Evolutionary conservation across 2,888 invertebrate species (phyloP).

Genomic region (Yponomeuta sedellus): DNA sequence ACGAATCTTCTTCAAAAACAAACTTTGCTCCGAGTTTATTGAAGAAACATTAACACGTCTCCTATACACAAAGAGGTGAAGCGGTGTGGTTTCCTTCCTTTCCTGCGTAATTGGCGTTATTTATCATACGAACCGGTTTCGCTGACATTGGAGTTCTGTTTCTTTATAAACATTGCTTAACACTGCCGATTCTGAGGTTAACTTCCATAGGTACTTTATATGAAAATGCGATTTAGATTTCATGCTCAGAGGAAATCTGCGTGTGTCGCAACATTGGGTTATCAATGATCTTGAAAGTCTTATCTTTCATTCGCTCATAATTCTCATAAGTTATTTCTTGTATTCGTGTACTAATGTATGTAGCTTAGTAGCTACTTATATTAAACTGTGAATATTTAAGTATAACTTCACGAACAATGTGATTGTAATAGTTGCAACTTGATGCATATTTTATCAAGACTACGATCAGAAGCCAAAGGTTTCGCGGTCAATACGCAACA

Average conservation of each 20-base stretch:
- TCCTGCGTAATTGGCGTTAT: background rate
- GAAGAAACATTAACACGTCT: slow-evolving; percentile 7
- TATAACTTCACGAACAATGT: no score
- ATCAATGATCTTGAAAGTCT: background rate
- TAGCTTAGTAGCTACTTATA: no score
- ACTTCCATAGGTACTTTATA: background rate
- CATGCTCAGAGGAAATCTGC: background rate
- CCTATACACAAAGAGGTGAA: slow-evolving; percentile 4
- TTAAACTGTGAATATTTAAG: no score
- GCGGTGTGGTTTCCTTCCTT: slow-evolving; percentile 10
- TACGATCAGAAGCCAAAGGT: background rate
- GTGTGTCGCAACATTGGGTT: background rate
- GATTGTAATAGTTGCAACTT: background rate
- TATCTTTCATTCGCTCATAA: background rate
- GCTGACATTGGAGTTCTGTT: slow-evolving; percentile 28
- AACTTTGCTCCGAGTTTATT: background rate
- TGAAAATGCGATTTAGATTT: background rate
- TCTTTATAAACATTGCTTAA: slow-evolving; percentile 13
- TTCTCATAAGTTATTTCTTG: no score
- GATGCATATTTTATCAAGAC: background rate
- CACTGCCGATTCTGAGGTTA: background rate
- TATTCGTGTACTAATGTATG: no score
- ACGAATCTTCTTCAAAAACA: background rate
- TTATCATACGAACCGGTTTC: slow-evolving; percentile 29
- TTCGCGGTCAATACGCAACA: background rate